Evolutionary conservation across 2,888 invertebrate genomes (phyloP), one percentile per base, ranked within the genome.

Genomic region (Orchesella flavescens): DNA sequence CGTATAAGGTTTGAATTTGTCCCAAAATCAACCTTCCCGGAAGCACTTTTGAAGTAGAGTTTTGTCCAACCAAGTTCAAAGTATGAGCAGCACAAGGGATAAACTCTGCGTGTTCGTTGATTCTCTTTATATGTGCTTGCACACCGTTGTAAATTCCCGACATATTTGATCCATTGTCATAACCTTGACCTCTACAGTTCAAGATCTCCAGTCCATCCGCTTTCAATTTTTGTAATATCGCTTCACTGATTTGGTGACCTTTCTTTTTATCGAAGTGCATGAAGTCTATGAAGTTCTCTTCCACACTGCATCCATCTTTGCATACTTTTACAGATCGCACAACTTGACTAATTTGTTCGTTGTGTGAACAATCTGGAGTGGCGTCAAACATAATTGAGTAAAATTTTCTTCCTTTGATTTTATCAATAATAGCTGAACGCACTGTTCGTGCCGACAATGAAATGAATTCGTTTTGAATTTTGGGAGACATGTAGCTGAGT

Each of bases 151-250:
- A 61, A 3, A 9, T 3, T n/a, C 84, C 84, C 17, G 75, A 21
- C 84, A 84, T 84, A 63, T 84, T 84, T 19, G 68, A 21, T 7
- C 73, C 83, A 43, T 83, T 83, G 23, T 83, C 83, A 23, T 83
- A 83, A 10, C 34, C 74, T 69, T 84, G 84, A 0, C 79, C 84
- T 13, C 59, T 17, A 23, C 84, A 84, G n/a, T 79, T 53, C 13
- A n/a, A 21, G 0, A 84, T n/a, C 3, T 84, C 75, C 34, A 82
- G 34, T 17, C 21, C 44, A 17, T 77, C 66, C 0, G 55, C 21
- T 1, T 34, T 1, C 10, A 84, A 43, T 10, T 66, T 77, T 1
- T 19, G 15, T 12, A 82, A 13, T 1, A 84, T 77, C 0, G 19
- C 24, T 0, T 72, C 24, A 2, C 76, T 5, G 17, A 84, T 9